These are phyloP conservation scores for Chlorops oryzae DNA, from an alignment of 1,140 invertebrate species.

Conservation along the genomic window DNA sequence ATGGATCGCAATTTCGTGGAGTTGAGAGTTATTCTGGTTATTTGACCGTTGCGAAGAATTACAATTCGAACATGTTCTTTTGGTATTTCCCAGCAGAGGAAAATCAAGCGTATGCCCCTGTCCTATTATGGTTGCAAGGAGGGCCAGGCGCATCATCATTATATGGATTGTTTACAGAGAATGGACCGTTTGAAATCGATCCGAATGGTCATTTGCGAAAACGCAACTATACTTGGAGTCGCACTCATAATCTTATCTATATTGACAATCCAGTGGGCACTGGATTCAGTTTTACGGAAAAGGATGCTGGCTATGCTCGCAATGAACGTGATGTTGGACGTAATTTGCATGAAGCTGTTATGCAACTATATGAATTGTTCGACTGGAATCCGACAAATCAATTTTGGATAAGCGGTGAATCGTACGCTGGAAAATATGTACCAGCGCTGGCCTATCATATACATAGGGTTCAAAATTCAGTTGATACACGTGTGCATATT, in stretches of 20 bases:
- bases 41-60: conserved; percentile 68
- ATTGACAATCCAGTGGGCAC: conserved; percentile 85
- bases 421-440: conserved; percentile 80
- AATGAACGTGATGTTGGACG: conserved; percentile 63
- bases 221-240: conserved; percentile 68
- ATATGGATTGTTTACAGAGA: conserved; percentile 74
- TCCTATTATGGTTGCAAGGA: conserved; percentile 81
- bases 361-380: conserved; percentile 70
- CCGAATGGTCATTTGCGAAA: conserved; percentile 52
- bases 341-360: conserved; percentile 59
- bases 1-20: conserved; percentile 26
- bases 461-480: conserved; percentile 53
- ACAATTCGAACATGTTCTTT: conserved; percentile 79
- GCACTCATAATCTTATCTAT: conserved; percentile 68
- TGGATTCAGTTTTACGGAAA: conserved; percentile 68
- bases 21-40: conserved; percentile 54
- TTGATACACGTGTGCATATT: conserved; percentile 51
- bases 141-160: conserved; percentile 74
- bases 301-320: conserved; percentile 56
- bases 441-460: conserved; percentile 73
- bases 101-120: conserved; percentile 54
- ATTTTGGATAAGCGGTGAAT: conserved; percentile 80
- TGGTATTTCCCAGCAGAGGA: conserved; percentile 77
- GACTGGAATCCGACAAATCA: conserved; percentile 58
- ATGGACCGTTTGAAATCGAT: conserved; percentile 68